Conservation (phyloP, 1,140 invertebrate genomes). For the Reticulitermes speratus region DNA sequence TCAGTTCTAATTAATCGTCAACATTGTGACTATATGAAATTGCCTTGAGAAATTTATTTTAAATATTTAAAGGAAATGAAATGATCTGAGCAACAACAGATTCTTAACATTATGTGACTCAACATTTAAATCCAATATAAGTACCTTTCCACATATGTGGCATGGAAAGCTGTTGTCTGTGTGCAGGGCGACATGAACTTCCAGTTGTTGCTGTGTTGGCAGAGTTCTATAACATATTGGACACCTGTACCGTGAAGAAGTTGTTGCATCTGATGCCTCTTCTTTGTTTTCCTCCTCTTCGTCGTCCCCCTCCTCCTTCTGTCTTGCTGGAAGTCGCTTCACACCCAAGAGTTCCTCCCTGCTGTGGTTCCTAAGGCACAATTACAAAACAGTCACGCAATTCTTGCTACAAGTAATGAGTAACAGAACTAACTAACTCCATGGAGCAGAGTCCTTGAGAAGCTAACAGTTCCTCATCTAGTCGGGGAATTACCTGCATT, state of each 20-base stretch:
- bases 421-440: too few species aligned
- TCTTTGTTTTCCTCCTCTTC: not conserved
- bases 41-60: too few species aligned
- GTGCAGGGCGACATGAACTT: not conserved
- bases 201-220: not conserved
- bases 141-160: conserved; percentile 6
- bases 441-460: too few species aligned
- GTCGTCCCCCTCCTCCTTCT: not conserved
- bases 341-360: not conserved
- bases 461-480: too few species aligned
- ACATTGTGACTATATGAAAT: too few species aligned
- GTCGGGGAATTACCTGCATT: too few species aligned
- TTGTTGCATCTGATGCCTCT: not conserved
- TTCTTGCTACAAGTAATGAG: too few species aligned
- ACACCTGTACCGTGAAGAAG: not conserved
- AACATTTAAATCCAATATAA: too few species aligned
- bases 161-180: conserved; percentile 14
- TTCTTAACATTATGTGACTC: too few species aligned
- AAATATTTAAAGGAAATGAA: too few species aligned
- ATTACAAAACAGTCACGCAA: not conserved
- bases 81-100: too few species aligned
- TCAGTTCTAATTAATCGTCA: too few species aligned
- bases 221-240: not conserved
- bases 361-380: not conserved
- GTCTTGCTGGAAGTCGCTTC: not conserved